Conservation (phyloP, 2,797 vertebrate genomes). For the Atherinosoma microstoma region DNA sequence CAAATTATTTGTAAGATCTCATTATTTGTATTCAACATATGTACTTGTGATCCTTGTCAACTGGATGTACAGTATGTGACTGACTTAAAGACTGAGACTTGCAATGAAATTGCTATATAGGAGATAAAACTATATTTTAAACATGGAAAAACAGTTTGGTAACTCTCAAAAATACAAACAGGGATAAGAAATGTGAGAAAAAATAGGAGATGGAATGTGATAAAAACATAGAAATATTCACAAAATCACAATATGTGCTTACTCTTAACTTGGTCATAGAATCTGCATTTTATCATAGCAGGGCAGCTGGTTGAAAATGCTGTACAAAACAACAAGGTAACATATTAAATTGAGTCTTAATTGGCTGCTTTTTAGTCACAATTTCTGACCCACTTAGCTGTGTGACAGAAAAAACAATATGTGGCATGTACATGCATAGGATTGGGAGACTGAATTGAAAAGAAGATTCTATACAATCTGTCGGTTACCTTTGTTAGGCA, state of each 20-base stretch:
- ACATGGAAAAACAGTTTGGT: no score
- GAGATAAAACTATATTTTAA: no score
- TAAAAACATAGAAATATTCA: no score
- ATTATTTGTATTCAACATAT: neutral
- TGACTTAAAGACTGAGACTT: neutral
- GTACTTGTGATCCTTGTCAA: neutral
- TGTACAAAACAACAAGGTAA: neutral
- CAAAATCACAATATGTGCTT: neutral
- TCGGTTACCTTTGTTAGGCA: neutral
- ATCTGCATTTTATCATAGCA: no score
- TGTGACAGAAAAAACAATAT: neutral
- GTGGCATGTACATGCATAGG: neutral
- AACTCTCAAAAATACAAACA: no score
- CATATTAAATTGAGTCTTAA: neutral
- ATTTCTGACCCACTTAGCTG: neutral
- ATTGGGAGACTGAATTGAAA: neutral
- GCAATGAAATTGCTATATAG: no score
- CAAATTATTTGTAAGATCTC: neutral
- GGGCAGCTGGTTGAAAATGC: neutral
- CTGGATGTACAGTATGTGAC: neutral
- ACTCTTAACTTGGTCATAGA: neutral
- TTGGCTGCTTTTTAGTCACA: neutral
- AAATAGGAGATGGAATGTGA: no score
- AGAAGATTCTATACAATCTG: neutral
- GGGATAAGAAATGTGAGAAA: no score